Percentiles rank a stretch among this genome's conserved stretches.
These are phyloP conservation scores for Scaptomyza montana DNA, from an alignment of 1,140 invertebrate species.

Conservation along the genomic window DNA sequence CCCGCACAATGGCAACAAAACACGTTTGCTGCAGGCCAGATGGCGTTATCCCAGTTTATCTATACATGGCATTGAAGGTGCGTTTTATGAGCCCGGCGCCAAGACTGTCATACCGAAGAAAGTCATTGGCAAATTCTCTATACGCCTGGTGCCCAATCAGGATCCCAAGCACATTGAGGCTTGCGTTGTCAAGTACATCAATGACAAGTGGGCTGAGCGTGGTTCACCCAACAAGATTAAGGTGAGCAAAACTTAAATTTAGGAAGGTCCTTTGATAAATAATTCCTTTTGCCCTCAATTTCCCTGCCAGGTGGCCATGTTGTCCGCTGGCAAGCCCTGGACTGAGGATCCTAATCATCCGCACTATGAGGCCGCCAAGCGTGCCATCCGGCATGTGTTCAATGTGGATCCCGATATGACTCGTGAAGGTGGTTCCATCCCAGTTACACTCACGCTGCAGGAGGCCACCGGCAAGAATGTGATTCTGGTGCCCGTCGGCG, in stretches of 20 bases:
- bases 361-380: conserved; percentile 94
- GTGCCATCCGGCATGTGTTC: conserved; percentile 95
- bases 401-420: conserved; percentile 97
- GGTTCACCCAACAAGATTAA: conserved; percentile 94
- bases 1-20: conserved; percentile 91
- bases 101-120: conserved; percentile 98
- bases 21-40: conserved; percentile 92
- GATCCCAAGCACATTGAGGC: conserved; percentile 90
- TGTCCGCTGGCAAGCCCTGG: conserved; percentile 91
- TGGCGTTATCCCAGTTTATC: conserved; percentile 96
- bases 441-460: conserved; percentile 95
- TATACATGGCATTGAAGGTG: conserved; percentile 94
- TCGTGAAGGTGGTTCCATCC: conserved; percentile 97
- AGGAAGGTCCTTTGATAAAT: no score
- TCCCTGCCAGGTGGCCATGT: conserved; percentile 87
- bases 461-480: conserved; percentile 96
- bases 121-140: conserved; percentile 98
- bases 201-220: conserved; percentile 88
- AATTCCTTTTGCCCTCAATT: no score
- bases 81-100: conserved; percentile 94
- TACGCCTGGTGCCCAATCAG: conserved; percentile 97
- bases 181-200: conserved; percentile 90
- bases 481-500: conserved; percentile 95
- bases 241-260: conserved; percentile 82
- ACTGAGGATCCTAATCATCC: conserved; percentile 95